Evolutionary conservation across 2,113 vertebrate genomes (phyloP).

Genomic region (Triplophysa tibetana): DNA sequence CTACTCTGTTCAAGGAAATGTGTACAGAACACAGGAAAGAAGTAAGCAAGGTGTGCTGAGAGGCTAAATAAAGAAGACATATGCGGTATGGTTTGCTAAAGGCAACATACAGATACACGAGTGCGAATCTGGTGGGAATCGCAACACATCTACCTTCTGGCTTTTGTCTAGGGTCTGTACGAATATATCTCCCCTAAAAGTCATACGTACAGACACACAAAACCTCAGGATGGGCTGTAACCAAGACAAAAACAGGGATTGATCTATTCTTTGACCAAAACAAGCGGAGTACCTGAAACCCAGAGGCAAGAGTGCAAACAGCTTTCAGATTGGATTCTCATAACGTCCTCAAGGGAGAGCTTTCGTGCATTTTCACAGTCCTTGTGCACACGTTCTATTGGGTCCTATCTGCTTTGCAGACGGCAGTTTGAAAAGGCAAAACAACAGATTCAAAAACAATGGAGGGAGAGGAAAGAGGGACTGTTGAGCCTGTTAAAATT

Average conservation of each 20-base stretch:
- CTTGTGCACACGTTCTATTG: slow-evolving; percentile 26
- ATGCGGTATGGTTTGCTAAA: slow-evolving; percentile 27
- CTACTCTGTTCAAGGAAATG: slow-evolving; percentile 17
- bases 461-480: slow-evolving; percentile 28
- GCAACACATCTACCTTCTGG: slow-evolving; percentile 28
- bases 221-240: slow-evolving; percentile 40
- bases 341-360: slow-evolving; percentile 7
- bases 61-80: slow-evolving; percentile 31
- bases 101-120: slow-evolving; percentile 17
- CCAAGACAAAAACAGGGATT: slow-evolving; percentile 28
- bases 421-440: slow-evolving; percentile 11
- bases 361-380: slow-evolving; percentile 25
- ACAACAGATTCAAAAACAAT: slow-evolving; percentile 45
- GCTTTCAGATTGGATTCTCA: slow-evolving; percentile 30
- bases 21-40: slow-evolving; percentile 11
- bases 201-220: slow-evolving; percentile 17
- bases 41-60: slow-evolving; percentile 24
- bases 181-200: slow-evolving; percentile 12
- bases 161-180: slow-evolving; percentile 17
- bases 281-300: slow-evolving; percentile 35
- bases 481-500: slow-evolving; percentile 42
- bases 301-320: slow-evolving; percentile 21
- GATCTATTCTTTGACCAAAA: slow-evolving; percentile 44
- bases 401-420: slow-evolving; percentile 35
- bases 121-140: slow-evolving; percentile 38